Evolutionary conservation across 2,797 vertebrate species (phyloP), one percentile per base, ranked within the genome.

Genomic region (Cossypha heuglini): DNA sequence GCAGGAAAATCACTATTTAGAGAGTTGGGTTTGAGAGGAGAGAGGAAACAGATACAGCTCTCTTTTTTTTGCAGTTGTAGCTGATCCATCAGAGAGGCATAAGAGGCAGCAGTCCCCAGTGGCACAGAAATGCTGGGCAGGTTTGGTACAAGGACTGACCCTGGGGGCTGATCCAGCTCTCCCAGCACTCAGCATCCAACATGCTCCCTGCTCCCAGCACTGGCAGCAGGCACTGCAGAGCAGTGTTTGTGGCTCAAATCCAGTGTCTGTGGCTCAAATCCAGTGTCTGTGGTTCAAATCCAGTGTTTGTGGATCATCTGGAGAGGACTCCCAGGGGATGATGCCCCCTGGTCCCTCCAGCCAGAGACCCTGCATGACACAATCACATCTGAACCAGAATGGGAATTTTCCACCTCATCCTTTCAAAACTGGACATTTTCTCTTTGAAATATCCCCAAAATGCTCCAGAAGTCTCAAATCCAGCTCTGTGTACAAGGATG

Each of bases 31-130:
- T 92, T 62, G 57, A 38, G 43, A 48, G 25, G 17, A 66, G 19
- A 51, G 13, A 51, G 38, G 16, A 52, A 26, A 58, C 20, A 46
- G 29, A 19, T 18, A 66, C 16, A 54, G 16, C 8, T 35, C 5
- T 48, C 35, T 35, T 35, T 35, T 35, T 40, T 77, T 31, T 33
- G 24, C 35, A 35, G 7, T 31, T 38, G 38, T 6, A 1, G 29
- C 25, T 51, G 16, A 40, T 38, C 63, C 10, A 3, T 38, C 31
- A 48, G 24, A 3, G 6, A 48, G 14, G 45, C 0, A 0, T 5
- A 48, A 25, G 35, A 78, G 35, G 11, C 29, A 69, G 51, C 55
- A 62, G 35, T 38, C 37, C 21, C 69, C n/a, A 46, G 0, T 13
- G 37, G 26, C 29, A 28, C 46, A 38, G 43, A n/a, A 74, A 46